Evolutionary conservation across 2,888 invertebrate genomes (phyloP).

Genomic region (Aphidius colemani): DNA sequence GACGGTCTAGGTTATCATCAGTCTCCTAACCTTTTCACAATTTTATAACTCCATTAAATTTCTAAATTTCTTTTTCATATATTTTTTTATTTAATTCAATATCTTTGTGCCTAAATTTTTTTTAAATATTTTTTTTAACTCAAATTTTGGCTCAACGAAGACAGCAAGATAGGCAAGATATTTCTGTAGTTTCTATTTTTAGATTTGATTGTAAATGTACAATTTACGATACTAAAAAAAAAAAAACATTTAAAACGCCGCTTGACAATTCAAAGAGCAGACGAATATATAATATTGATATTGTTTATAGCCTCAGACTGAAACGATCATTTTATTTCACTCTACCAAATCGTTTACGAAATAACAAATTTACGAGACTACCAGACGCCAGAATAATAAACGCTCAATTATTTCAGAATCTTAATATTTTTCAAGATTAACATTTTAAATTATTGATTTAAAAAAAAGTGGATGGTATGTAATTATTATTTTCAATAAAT

Average conservation of each 20-base stretch:
- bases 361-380: conserved; percentile 42
- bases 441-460: no score
- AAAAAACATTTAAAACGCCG: no score
- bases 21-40: conserved; percentile 4
- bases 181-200: no score
- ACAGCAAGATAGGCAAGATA: no score
- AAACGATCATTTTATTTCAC: conserved; percentile 45
- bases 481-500: no score
- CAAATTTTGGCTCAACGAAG: no score
- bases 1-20: conserved; percentile 29
- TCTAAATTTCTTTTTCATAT: conserved; percentile 15
- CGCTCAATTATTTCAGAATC: no score
- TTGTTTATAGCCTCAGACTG: conserved; percentile 35
- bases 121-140: neutral
- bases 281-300: conserved; percentile 2
- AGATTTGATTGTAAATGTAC: no score
- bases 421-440: no score
- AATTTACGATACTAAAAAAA: no score
- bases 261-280: no score
- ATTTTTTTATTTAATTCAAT: conserved; percentile 4
- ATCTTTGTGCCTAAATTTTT: conserved; percentile 13
- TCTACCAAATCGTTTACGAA: conserved; percentile 38
- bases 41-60: conserved; percentile 17
- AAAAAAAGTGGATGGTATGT: no score
- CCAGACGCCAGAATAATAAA: conserved; percentile 44